Percentiles rank a stretch among this genome's conserved stretches.
Evolutionary conservation across 2,797 vertebrate genomes (phyloP).

Genomic region (Rhynchonycteris naso): DNA sequence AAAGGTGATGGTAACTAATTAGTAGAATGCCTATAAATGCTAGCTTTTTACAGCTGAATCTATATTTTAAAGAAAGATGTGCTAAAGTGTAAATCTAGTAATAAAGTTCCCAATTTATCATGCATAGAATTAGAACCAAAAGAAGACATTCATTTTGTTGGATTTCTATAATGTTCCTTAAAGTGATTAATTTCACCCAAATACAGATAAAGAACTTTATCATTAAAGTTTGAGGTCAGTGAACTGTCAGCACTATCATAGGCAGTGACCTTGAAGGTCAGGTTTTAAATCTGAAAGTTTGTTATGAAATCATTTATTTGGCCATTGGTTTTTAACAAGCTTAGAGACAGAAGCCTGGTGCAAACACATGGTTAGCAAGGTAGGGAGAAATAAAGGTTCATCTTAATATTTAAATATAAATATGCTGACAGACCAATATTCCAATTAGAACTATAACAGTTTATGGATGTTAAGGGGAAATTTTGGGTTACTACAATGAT

Average conservation of each 20-base stretch:
- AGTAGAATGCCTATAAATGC: constrained; percentile 49
- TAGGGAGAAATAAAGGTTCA: neutral
- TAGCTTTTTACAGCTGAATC: constrained; percentile 72
- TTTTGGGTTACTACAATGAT: neutral
- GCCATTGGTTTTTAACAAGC: neutral
- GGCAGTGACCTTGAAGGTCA: neutral
- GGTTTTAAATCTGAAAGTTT: constrained; percentile 45
- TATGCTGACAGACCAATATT: neutral
- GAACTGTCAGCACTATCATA: neutral
- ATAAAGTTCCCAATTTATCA: constrained; percentile 58
- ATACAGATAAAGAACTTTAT: constrained; percentile 43
- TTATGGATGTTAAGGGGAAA: neutral
- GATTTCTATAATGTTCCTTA: neutral
- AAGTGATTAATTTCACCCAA: constrained; percentile 59
- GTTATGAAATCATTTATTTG: constrained; percentile 31
- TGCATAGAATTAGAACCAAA: constrained; percentile 54
- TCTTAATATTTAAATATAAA: neutral
- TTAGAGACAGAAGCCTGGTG: neutral
- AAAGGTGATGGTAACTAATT: constrained; percentile 56
- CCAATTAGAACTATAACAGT: neutral
- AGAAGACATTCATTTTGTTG: constrained; percentile 50
- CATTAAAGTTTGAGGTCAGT: constrained; percentile 50
- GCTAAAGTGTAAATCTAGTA: constrained; percentile 69
- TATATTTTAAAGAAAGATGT: constrained; percentile 70
- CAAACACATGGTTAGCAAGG: neutral